Evolutionary conservation across 1,140 invertebrate genomes (phyloP).

Genomic region (Apolygus lucorum): DNA sequence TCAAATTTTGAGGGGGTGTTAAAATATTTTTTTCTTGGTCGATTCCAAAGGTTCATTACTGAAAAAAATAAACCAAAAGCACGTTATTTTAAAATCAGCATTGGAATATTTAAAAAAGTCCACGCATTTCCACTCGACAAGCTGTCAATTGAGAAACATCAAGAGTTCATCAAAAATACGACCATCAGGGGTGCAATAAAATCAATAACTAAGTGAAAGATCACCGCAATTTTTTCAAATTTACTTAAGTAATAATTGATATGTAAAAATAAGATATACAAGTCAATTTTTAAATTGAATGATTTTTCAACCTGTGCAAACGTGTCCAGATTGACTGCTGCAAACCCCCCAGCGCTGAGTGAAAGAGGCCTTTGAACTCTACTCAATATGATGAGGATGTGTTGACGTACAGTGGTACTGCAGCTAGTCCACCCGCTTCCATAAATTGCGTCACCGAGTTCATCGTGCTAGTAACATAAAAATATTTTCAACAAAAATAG

Average conservation of each 20-base stretch:
- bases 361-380: not conserved
- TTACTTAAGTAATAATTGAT: not conserved
- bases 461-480: not conserved
- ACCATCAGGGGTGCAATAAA: not conserved
- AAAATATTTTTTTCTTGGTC: too few relatives aligned
- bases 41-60: too few relatives aligned
- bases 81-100: too few relatives aligned
- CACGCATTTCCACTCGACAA: not conserved
- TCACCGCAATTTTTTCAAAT: not conserved
- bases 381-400: not conserved
- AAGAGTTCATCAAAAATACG: not conserved
- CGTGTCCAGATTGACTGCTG: not conserved
- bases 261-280: not conserved
- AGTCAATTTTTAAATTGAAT: not conserved
- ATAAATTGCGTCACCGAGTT: not conserved
- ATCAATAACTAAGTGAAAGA: not conserved
- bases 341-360: not conserved
- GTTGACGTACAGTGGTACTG: not conserved
- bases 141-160: not conserved
- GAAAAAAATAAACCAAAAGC: too few relatives aligned
- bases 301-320: not conserved
- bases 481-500: not conserved
- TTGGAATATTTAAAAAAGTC: too few relatives aligned
- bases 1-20: too few relatives aligned
- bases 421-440: not conserved